phyloP scores from a whole-genome alignment of 2,888 invertebrate genomes.

The Temnothorax ravouxi region DNA sequence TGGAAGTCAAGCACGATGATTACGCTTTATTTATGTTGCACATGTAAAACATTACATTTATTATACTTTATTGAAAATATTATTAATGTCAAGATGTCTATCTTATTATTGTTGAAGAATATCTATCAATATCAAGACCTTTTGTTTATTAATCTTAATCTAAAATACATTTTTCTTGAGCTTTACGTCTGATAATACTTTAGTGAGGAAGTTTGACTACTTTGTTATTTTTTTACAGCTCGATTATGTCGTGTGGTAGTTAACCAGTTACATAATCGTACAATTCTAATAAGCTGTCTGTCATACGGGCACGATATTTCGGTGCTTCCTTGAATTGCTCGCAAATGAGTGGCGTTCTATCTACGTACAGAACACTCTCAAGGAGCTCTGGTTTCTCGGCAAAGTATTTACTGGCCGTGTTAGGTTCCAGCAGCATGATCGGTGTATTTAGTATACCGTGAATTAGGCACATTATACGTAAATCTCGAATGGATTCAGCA shows the following conservation, averaged over 20 bases:
- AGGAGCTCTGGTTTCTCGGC: too few species aligned
- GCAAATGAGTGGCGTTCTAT: constrained; percentile 63
- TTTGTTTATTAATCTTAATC: background rate
- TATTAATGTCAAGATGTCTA: too few species aligned
- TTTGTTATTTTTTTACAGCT: background rate
- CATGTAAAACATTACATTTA: too few species aligned
- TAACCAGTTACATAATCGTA: constrained; percentile 67
- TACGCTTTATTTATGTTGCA: too few species aligned
- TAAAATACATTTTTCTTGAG: background rate
- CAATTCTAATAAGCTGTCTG: constrained; percentile 74
- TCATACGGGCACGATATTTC: constrained; percentile 77
- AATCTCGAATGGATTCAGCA: constrained; percentile 74
- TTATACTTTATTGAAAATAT: too few species aligned
- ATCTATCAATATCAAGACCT: too few species aligned
- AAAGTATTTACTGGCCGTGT: too few species aligned
- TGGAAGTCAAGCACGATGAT: too few species aligned
- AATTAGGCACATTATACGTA: constrained; percentile 73
- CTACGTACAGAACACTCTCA: too few species aligned
- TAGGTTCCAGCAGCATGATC: too few species aligned
- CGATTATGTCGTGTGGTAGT: background rate
- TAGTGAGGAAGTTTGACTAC: background rate
- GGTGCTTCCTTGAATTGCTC: constrained; percentile 72
- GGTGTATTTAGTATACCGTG: constrained; percentile 77
- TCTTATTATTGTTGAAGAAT: too few species aligned
- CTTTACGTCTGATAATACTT: background rate